Conservation (phyloP, 2,888 invertebrate genomes). For the Dioctria linearis region DNA sequence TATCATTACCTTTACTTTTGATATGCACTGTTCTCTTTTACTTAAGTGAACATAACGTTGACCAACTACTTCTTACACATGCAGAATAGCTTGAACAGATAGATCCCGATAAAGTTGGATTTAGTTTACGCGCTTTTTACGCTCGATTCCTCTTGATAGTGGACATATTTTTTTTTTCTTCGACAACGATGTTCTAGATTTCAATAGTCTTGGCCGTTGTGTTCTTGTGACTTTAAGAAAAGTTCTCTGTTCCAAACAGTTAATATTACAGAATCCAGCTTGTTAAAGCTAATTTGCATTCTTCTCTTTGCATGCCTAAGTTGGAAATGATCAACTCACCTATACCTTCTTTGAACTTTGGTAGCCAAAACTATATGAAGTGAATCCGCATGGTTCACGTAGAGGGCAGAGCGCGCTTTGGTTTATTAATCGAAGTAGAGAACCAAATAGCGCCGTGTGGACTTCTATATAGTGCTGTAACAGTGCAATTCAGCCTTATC, state of each 20-base stretch:
- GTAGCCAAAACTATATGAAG: too few species aligned
- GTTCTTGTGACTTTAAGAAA: slow-evolving; percentile 82
- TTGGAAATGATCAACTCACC: slow-evolving; percentile 79
- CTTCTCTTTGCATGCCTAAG: slow-evolving; percentile 84
- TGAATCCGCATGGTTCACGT: too few species aligned
- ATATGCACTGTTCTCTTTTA: slow-evolving; percentile 87
- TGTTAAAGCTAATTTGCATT: slow-evolving; percentile 88
- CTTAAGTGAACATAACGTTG: slow-evolving; percentile 90
- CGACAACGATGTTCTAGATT: slow-evolving; percentile 75
- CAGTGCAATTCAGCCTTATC: too few species aligned
- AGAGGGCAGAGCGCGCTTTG: too few species aligned
- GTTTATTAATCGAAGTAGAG: too few species aligned
- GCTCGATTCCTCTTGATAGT: slow-evolving; percentile 72
- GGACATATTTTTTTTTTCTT: slow-evolving; percentile 73
- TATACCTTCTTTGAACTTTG: too few species aligned
- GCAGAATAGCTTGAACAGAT: slow-evolving; percentile 75
- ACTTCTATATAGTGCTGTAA: too few species aligned
- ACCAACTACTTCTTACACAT: slow-evolving; percentile 81
- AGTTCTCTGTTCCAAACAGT: slow-evolving; percentile 78
- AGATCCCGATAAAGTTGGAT: slow-evolving; percentile 70
- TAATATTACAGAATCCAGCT: slow-evolving; percentile 75
- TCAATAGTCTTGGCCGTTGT: slow-evolving; percentile 79
- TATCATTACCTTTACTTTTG: slow-evolving; percentile 92
- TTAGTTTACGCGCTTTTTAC: slow-evolving; percentile 72
- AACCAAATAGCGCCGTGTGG: too few species aligned